These are phyloP conservation scores for Nineta flava DNA, from an alignment of 2,888 invertebrate genomes.

Conservation along the genomic window DNA sequence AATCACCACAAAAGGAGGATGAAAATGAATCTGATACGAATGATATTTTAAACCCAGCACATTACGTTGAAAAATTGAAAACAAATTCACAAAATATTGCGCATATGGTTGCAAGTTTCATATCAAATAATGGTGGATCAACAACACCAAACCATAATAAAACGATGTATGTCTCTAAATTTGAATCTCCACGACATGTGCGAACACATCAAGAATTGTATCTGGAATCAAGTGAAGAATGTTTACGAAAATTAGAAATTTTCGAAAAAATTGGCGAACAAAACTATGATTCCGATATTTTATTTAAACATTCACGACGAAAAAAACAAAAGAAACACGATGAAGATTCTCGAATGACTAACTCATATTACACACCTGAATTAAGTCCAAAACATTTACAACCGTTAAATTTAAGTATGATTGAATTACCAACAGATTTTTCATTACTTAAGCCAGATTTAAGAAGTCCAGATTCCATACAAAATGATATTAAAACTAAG, in stretches of 20 bases:
- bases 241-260: constrained; percentile 37
- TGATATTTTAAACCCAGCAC: too few relatives aligned
- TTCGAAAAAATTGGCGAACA: constrained; percentile 56
- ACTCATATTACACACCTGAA: constrained; percentile 20
- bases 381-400: constrained; percentile 19
- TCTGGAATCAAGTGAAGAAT: constrained; percentile 15
- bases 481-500: constrained; percentile 56
- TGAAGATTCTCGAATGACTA: constrained; percentile 18
- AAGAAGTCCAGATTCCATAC: constrained; percentile 46
- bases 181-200: constrained; percentile 6
- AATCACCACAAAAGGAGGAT: constrained; percentile 42
- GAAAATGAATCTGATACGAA: constrained; percentile 19
- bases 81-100: constrained; percentile 1
- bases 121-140: background rate
- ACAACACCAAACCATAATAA: constrained; percentile 9
- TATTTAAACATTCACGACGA: constrained; percentile 42
- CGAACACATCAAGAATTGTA: background rate
- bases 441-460: constrained; percentile 30
- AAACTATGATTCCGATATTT: constrained; percentile 52
- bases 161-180: constrained; percentile 5
- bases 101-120: background rate
- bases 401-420: constrained; percentile 30
- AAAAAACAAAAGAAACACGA: constrained; percentile 24
- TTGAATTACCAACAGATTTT: constrained; percentile 15
- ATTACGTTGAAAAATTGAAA: background rate